Evolutionary conservation across 2,113 vertebrate genomes (phyloP), one percentile per base, ranked within the genome.

Genomic region (Fukomys damarensis): DNA sequence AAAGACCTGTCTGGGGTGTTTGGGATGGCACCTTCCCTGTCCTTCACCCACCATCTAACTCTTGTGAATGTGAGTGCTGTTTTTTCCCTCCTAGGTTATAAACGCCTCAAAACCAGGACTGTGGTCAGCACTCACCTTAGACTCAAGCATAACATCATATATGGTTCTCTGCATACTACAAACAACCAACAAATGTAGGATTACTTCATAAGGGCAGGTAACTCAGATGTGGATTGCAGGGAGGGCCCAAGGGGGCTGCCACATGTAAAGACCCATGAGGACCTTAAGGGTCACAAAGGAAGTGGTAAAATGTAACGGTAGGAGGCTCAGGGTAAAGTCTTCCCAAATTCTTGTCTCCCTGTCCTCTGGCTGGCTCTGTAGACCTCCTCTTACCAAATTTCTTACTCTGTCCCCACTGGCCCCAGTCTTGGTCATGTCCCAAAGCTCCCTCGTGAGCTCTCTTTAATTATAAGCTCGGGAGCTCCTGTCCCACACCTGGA

Each of bases 381-480:
- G 9, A 35, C 19, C 41, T 76, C 7, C 56, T 43, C 58, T 80
- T 17, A 63, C 13, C 13, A 8, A 10, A 7, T 82, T 68, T 88
- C 65, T 77, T 65, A 28, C 52, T n/a, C 14, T 58, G 12, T 85
- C 35, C 43, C 65, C 59, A 72, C 35, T 61, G 85, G 28, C 43
- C 38, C 46, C 68, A 7, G 9, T 52, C 10, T 66, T 76, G 58
- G 6, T 66, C 49, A 7, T 65, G 19, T 80, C 32, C 72, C 86
- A 35, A 95, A 77, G 35, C 38, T 95, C 76, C 58, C 17, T 70
- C 4, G 26, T 63, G 85, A 58, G 1, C 5, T 79, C 22, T 70
- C 66, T 94, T 90, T 96, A 93, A 97, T 97, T 96, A 28, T 49
- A 80, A 85, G 30, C 81, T 91, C 87, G 93, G 96, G 96, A 96